These are phyloP conservation scores for Drosophila grimshawi DNA, from an alignment of 1,140 invertebrate species.

Conservation along the genomic window DNA sequence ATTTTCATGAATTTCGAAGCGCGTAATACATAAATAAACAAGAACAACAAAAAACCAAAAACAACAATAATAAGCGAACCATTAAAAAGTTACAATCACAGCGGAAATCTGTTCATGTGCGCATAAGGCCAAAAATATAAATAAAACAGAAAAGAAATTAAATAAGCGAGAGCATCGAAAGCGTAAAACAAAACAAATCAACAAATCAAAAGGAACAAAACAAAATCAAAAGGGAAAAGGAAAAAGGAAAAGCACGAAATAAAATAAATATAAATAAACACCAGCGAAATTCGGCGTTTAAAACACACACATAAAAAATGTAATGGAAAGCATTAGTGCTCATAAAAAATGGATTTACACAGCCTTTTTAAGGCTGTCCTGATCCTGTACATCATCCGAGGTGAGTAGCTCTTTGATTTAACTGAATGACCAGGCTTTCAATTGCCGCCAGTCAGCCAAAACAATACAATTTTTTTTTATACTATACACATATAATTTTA, in stretches of 20 bases:
- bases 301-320: constrained; percentile 81
- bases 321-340: constrained; percentile 84
- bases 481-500: neutral
- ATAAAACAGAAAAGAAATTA: constrained; percentile 47
- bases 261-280: constrained; percentile 33
- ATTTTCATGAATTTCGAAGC: constrained; percentile 33
- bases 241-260: neutral
- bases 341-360: constrained; percentile 84
- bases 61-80: constrained; percentile 35
- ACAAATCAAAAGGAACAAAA: constrained; percentile 33
- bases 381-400: constrained; percentile 83
- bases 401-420: constrained; percentile 59
- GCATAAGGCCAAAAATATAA: constrained; percentile 13
- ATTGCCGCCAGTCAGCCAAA: neutral
- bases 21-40: constrained; percentile 42
- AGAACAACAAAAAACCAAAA: constrained; percentile 16
- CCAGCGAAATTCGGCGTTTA: constrained; percentile 71
- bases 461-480: neutral
- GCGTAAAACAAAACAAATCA: constrained; percentile 39
- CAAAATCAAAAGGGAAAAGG: constrained; percentile 26
- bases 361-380: constrained; percentile 84
- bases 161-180: constrained; percentile 40
- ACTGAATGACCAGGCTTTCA: neutral
- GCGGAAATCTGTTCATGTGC: constrained; percentile 35
- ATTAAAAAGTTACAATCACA: constrained; percentile 69